Evolutionary conservation across 1,140 invertebrate species (phyloP).

Genomic region (Nilaparvata lugens): DNA sequence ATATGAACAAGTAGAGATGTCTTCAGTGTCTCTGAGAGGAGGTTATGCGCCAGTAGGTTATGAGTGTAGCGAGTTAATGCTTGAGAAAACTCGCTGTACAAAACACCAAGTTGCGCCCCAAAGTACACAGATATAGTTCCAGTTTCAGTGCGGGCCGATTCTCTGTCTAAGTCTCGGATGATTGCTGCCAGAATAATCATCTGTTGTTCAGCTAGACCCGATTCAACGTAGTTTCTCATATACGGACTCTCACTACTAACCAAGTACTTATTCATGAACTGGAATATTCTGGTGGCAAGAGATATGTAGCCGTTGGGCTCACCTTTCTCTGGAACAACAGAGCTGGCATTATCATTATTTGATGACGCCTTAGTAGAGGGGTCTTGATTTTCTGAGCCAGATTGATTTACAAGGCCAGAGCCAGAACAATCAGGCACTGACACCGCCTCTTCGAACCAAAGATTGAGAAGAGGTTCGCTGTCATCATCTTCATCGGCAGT

Average conservation of each 20-base stretch:
- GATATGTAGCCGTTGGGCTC: constrained; percentile 82
- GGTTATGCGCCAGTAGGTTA: constrained; percentile 65
- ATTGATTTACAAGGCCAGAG: constrained; percentile 5
- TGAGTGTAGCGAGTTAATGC: constrained; percentile 74
- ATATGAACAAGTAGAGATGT: constrained; percentile 63
- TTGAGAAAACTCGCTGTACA: constrained; percentile 69
- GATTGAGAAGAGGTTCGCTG: constrained; percentile 81
- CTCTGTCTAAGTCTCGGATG: constrained; percentile 75
- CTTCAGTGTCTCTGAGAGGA: constrained; percentile 56
- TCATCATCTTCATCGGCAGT: constrained; percentile 78
- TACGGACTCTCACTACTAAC: constrained; percentile 51
- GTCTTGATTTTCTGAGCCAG: constrained; percentile 7
- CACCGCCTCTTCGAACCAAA: constrained; percentile 88
- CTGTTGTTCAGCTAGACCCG: constrained; percentile 62
- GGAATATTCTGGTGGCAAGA: constrained; percentile 68
- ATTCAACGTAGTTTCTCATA: constrained; percentile 46
- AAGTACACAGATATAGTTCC: constrained; percentile 68
- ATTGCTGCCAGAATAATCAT: constrained; percentile 73
- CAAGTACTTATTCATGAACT: constrained; percentile 59
- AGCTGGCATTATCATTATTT: constrained; percentile 27
- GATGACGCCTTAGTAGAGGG: constrained; percentile 8
- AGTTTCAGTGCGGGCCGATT: constrained; percentile 68
- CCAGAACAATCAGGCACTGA: constrained; percentile 55
- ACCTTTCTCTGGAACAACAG: constrained; percentile 77
- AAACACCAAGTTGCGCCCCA: constrained; percentile 53